These are phyloP conservation scores for Eupithecia subfuscata DNA, from an alignment of 2,888 invertebrate genomes.

Conservation along the genomic window DNA sequence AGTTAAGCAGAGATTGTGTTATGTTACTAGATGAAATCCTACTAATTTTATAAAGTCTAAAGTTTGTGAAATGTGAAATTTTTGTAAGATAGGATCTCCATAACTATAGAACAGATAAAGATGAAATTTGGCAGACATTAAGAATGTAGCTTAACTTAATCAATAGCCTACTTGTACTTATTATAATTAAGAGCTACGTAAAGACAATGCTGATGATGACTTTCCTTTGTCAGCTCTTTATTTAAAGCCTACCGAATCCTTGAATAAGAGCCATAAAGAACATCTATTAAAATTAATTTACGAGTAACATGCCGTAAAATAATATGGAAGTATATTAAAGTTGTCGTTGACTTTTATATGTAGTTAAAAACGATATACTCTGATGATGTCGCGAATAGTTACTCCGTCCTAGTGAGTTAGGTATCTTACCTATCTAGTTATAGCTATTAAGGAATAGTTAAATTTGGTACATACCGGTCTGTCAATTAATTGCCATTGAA, in stretches of 20 bases:
- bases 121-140: too few species aligned
- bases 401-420: neutral
- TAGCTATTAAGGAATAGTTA: neutral
- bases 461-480: neutral
- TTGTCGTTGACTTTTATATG: slow-evolving; percentile 56
- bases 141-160: too few species aligned
- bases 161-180: too few species aligned
- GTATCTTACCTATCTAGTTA: neutral
- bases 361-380: slow-evolving; percentile 46
- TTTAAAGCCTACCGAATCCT: slow-evolving; percentile 34
- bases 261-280: slow-evolving; percentile 44
- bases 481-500: neutral
- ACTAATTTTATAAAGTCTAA: too few species aligned
- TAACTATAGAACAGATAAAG: too few species aligned
- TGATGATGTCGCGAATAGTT: slow-evolving; percentile 1
- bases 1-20: too few species aligned
- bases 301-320: slow-evolving; percentile 51
- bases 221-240: neutral
- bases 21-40: too few species aligned
- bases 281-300: slow-evolving; percentile 54
- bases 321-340: slow-evolving; percentile 50
- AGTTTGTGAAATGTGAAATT: too few species aligned
- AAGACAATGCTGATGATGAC: neutral
- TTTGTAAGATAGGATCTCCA: too few species aligned
- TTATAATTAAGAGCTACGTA: too few species aligned